Evolutionary conservation across 2,888 invertebrate species (phyloP), one percentile per base, ranked within the genome.

Genomic region (Gryllus longicercus): DNA sequence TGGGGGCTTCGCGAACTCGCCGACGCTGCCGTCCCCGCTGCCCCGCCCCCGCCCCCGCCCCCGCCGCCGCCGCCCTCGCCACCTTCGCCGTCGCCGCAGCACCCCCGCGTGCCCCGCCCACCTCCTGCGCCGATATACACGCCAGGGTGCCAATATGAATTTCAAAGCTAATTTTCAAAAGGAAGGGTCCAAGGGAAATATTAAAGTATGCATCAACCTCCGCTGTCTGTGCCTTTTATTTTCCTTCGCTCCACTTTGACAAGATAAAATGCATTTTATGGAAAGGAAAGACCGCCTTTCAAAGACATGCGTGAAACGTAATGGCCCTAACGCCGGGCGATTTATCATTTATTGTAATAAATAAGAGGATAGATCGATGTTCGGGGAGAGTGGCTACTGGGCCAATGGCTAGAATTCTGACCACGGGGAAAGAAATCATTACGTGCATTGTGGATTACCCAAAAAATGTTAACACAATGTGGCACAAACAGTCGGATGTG

Each of bases 121-220:
- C 78, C 21, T 50, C 78, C 16, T 50, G 51, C 63, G n/a, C 1
- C 63, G 63, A 63, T 63, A 63, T 63, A 63, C 63, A 63, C 63
- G 63, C 63, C 63, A 63, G 63, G 63, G 63, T 63, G 63, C 79
- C 81, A 79, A 78, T 82, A 81, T 82, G 81, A 81, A 82, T 82
- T 82, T 82, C 75, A 82, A 82, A 81, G 80, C 79, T 82, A 81
- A 82, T 82, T 80, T 81, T 81, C 80, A 75, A 77, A 63, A 76
- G 78, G 14, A 79, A 79, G 77, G 78, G 50, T 78, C 50, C 80
- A n/a, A 75, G 79, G 81, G 80, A 80, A 80, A 81, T 80, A 81
- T 80, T 78, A 79, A 77, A 77, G 80, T 79, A 80, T 81, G 76
- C 63, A 63, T 63, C 63, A 63, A 63, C 63, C 63, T 63, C n/a